Percentiles rank a stretch among this genome's conserved stretches.
Conservation (phyloP, 1,140 invertebrate species). For the Calliphora vicina region DNA sequence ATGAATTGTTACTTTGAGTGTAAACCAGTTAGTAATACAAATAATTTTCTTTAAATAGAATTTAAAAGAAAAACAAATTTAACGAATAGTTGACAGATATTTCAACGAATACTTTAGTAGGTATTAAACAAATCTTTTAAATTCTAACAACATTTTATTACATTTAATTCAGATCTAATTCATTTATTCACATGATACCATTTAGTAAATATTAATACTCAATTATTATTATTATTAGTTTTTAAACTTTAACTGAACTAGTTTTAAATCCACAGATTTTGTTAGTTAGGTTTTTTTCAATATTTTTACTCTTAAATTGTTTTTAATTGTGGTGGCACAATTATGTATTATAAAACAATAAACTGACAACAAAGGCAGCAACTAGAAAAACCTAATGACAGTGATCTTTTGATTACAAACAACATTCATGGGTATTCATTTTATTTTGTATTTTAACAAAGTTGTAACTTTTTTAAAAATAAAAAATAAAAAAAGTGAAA, state of each 20-base stretch:
- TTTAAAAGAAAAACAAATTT: too few relatives aligned
- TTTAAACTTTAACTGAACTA: neutral
- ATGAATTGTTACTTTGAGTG: too few relatives aligned
- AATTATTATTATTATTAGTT: neutral
- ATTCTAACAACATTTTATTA: neutral
- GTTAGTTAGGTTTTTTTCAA: neutral
- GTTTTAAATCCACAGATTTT: neutral
- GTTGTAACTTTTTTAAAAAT: neutral
- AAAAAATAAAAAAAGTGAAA: neutral
- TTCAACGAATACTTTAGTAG: too few relatives aligned
- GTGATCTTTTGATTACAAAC: neutral
- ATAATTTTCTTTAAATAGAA: too few relatives aligned
- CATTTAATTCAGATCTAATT: too few relatives aligned
- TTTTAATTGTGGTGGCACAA: neutral
- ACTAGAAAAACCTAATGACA: neutral
- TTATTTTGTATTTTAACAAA: conserved; percentile 14
- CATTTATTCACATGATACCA: too few relatives aligned
- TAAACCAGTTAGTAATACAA: too few relatives aligned
- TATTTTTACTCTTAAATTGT: neutral
- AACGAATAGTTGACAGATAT: too few relatives aligned
- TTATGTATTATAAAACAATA: neutral
- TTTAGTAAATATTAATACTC: neutral
- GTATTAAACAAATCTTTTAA: neutral
- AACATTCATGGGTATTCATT: neutral
- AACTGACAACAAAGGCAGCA: neutral